phyloP scores from a whole-genome alignment of 2,888 invertebrate genomes.

The Crossocerus cetratus region DNA sequence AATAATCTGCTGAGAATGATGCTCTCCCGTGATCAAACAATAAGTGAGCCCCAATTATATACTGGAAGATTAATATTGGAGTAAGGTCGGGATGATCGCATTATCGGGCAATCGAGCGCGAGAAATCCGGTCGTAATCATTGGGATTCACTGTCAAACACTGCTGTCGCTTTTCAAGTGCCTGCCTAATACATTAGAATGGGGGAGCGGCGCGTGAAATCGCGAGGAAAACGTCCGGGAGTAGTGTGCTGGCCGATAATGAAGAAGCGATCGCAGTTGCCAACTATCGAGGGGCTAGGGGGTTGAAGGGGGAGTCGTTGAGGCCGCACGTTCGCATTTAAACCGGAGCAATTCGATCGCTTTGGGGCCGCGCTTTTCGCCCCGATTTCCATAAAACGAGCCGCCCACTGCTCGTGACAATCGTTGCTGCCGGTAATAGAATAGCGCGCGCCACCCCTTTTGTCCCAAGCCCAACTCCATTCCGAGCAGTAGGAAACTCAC shows the following conservation, averaged over 20 bases:
- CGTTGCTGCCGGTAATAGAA: slow-evolving; percentile 47
- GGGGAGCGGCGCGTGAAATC: not conserved
- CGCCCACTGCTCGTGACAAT: slow-evolving; percentile 46
- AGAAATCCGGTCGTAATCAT: slow-evolving; percentile 8
- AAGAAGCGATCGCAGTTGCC: slow-evolving; percentile 14
- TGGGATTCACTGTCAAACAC: slow-evolving; percentile 8
- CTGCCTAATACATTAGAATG: not conserved
- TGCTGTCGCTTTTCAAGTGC: not conserved
- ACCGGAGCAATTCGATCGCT: slow-evolving; percentile 30
- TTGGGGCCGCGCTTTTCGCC: slow-evolving; percentile 9
- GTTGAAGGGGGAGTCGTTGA: not conserved
- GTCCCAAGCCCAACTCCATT: slow-evolving; percentile 22
- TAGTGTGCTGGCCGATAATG: not conserved
- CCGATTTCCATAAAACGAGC: slow-evolving; percentile 47
- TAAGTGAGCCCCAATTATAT: too few relatives aligned
- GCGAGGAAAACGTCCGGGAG: slow-evolving; percentile 5
- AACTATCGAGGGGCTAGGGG: slow-evolving; percentile 4
- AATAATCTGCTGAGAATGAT: too few relatives aligned
- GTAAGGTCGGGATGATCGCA: not conserved
- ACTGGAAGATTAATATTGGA: too few relatives aligned
- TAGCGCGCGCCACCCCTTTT: slow-evolving; percentile 22
- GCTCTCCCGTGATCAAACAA: too few relatives aligned
- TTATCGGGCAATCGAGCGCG: not conserved
- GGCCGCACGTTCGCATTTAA: slow-evolving; percentile 12
- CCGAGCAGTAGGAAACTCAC: slow-evolving; percentile 4